Conservation (phyloP, 1,140 invertebrate species). For the Drosophila obscura region DNA sequence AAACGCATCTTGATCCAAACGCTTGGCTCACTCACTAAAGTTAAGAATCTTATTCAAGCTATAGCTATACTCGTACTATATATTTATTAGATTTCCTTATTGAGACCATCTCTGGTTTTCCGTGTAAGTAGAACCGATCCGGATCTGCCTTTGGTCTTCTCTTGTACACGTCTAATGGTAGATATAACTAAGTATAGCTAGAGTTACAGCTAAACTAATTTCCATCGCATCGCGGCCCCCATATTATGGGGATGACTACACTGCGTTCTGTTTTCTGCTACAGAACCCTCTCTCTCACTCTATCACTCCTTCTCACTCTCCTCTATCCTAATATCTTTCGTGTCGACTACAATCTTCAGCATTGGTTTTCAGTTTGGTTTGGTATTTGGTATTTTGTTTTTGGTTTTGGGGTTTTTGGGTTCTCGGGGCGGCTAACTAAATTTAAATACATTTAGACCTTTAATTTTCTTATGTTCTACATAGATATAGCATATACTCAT, state of each 20-base stretch:
- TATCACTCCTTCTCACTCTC: slow-evolving; percentile 16
- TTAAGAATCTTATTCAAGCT: slow-evolving; percentile 44
- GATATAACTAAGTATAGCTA: slow-evolving; percentile 57
- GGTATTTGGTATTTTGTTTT: too few relatives aligned
- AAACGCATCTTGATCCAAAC: slow-evolving; percentile 33
- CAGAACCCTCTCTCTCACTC: slow-evolving; percentile 50
- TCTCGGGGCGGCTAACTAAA: slow-evolving; percentile 69
- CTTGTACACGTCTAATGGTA: slow-evolving; percentile 72
- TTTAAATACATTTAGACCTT: slow-evolving; percentile 75
- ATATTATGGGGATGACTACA: slow-evolving; percentile 71
- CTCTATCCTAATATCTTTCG: slow-evolving; percentile 15
- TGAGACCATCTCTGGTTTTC: slow-evolving; percentile 33
- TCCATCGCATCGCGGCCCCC: slow-evolving; percentile 57
- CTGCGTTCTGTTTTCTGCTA: slow-evolving; percentile 66
- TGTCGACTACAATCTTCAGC: slow-evolving; percentile 65
- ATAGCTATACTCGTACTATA: slow-evolving; percentile 25
- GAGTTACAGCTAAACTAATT: slow-evolving; percentile 54
- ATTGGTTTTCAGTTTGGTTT: slow-evolving; percentile 70
- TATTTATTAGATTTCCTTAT: slow-evolving; percentile 46
- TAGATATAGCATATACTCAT: slow-evolving; percentile 52
- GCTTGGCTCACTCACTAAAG: slow-evolving; percentile 29
- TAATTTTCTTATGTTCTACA: slow-evolving; percentile 57
- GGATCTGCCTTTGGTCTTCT: slow-evolving; percentile 62
- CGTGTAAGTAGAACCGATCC: slow-evolving; percentile 28
- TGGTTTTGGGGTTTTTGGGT: slow-evolving; percentile 19